A percentile compares a stretch with the other conserved stretches of the same genome.
Conservation (phyloP, 1,140 invertebrate species). For the Globodera ellingtonae region DNA sequence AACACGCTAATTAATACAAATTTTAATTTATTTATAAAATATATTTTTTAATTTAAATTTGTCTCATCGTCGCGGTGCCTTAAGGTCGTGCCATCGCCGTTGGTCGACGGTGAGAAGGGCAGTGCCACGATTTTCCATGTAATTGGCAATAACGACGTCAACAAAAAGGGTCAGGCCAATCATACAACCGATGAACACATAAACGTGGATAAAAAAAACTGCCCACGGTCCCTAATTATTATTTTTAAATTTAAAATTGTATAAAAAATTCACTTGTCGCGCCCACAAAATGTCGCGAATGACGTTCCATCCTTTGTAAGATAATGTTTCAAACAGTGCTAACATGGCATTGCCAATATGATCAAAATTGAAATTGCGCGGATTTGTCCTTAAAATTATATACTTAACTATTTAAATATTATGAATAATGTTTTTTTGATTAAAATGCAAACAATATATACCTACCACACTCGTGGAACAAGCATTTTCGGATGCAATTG, state of each 20-base stretch:
- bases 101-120: slow-evolving; percentile 97
- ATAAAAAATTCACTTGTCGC: slow-evolving; percentile 72
- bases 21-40: too few species aligned
- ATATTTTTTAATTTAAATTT: background rate
- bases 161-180: slow-evolving; percentile 98
- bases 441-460: slow-evolving; percentile 5
- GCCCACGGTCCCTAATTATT: slow-evolving; percentile 50
- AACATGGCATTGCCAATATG: slow-evolving; percentile 98
- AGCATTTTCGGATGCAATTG: slow-evolving; percentile 89
- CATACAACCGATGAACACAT: slow-evolving; percentile 99
- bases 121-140: slow-evolving; percentile 99
- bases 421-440: background rate
- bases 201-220: slow-evolving; percentile 96
- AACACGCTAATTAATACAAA: too few species aligned
- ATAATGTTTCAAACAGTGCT: slow-evolving; percentile 95
- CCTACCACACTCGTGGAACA: slow-evolving; percentile 91
- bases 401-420: too few species aligned
- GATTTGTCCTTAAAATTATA: slow-evolving; percentile 51
- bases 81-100: slow-evolving; percentile 96
- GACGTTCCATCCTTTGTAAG: slow-evolving; percentile 99
- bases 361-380: slow-evolving; percentile 75
- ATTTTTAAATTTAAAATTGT: background rate
- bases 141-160: slow-evolving; percentile 95
- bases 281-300: slow-evolving; percentile 95
- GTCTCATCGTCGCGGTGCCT: slow-evolving; percentile 77